Conservation (phyloP, 2,113 vertebrate genomes). For the Cephalopterus ornatus region DNA sequence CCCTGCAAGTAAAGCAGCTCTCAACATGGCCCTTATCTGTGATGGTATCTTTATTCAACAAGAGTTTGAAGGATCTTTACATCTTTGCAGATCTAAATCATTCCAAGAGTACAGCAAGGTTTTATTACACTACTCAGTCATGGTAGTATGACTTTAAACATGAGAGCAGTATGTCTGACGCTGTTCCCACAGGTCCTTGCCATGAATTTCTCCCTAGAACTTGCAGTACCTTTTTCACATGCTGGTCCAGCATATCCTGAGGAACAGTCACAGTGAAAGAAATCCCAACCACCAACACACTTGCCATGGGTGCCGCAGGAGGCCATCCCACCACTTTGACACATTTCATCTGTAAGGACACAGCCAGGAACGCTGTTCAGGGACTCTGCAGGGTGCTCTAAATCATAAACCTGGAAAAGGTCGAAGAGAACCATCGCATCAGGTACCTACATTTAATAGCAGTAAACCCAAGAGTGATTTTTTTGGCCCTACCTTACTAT, state of each 20-base stretch:
- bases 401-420: constrained; percentile 80
- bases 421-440: not conserved
- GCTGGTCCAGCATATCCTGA: constrained; percentile 80
- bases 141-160: not conserved
- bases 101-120: not conserved
- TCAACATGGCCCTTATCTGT: not conserved
- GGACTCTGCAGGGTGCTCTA: constrained; percentile 81
- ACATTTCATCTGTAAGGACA: constrained; percentile 76
- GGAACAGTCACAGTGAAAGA: constrained; percentile 84
- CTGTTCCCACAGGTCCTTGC: not conserved
- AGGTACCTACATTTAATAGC: not conserved
- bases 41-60: not conserved
- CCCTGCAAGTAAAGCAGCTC: not conserved
- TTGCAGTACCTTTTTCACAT: constrained; percentile 79
- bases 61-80: not conserved
- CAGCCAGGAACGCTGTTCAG: constrained; percentile 82
- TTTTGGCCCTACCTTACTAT: constrained; percentile 79
- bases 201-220: not conserved
- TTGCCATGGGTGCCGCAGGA: constrained; percentile 82
- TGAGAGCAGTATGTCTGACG: not conserved
- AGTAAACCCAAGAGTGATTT: not conserved
- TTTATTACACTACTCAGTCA: not conserved
- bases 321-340: constrained; percentile 68
- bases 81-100: not conserved
- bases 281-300: constrained; percentile 83